Evolutionary conservation across 2,888 invertebrate species (phyloP).

Genomic region (Callyntrura guangdongensis): DNA sequence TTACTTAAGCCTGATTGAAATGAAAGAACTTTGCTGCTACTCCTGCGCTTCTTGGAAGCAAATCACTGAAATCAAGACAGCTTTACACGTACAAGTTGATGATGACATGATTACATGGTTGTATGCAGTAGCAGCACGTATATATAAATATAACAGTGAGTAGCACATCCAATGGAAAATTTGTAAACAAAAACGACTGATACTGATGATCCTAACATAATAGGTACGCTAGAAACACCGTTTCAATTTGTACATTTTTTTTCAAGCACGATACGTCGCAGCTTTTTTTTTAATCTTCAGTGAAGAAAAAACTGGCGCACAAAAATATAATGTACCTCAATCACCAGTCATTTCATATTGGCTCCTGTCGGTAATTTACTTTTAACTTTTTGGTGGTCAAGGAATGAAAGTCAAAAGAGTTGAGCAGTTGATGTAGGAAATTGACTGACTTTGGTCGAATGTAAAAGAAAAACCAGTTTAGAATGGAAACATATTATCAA

Average conservation of each 20-base stretch:
- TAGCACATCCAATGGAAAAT: slow-evolving; percentile 57
- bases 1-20: slow-evolving; percentile 54
- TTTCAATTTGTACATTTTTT: slow-evolving; percentile 65
- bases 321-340: slow-evolving; percentile 25
- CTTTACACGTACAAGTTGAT: slow-evolving; percentile 42
- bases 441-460: slow-evolving; percentile 13
- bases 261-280: background rate
- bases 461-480: slow-evolving; percentile 66
- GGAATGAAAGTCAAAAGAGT: slow-evolving; percentile 25
- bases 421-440: slow-evolving; percentile 45
- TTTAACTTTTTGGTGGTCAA: slow-evolving; percentile 48
- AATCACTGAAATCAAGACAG: slow-evolving; percentile 28
- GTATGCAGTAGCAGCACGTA: slow-evolving; percentile 1
- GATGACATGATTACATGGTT: slow-evolving; percentile 38
- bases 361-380: slow-evolving; percentile 69
- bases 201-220: background rate
- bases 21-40: background rate
- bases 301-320: background rate
- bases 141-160: slow-evolving; percentile 15
- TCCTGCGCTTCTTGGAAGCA: slow-evolving; percentile 1
- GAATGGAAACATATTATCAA: slow-evolving; percentile 17
- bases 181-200: slow-evolving; percentile 43
- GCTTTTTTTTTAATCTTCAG: background rate
- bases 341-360: slow-evolving; percentile 59
- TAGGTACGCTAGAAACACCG: background rate